Conservation (phyloP, 2,797 vertebrate genomes). For the Kryptopterus vitreolus region DNA sequence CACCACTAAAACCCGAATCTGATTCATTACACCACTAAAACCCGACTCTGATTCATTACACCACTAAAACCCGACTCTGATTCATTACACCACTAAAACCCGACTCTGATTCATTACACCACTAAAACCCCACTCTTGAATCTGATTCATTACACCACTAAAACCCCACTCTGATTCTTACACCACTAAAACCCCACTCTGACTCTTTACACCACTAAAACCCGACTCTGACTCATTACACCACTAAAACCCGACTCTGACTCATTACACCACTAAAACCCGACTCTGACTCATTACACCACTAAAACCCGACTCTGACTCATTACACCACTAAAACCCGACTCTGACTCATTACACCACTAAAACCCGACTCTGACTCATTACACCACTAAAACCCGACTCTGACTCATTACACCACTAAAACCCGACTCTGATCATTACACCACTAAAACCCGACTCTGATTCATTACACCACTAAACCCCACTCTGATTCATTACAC, state of each 20-base stretch:
- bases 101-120: too few species aligned
- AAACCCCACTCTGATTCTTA: too few species aligned
- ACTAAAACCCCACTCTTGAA: too few species aligned
- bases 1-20: not conserved
- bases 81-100: not conserved
- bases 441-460: not conserved
- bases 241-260: not conserved
- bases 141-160: too few species aligned
- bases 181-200: too few species aligned
- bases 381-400: not conserved
- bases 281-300: not conserved
- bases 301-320: not conserved
- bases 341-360: not conserved
- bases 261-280: too few species aligned
- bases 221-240: not conserved
- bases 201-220: not conserved
- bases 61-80: not conserved
- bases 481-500: too few species aligned
- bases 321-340: not conserved
- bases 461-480: too few species aligned
- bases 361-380: not conserved
- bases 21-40: not conserved
- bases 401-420: not conserved
- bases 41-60: not conserved
- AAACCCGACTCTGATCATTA: not conserved